Evolutionary conservation across 1,140 invertebrate species (phyloP), one percentile per base, ranked within the genome.

Genomic region (Frieseomelitta varia): DNA sequence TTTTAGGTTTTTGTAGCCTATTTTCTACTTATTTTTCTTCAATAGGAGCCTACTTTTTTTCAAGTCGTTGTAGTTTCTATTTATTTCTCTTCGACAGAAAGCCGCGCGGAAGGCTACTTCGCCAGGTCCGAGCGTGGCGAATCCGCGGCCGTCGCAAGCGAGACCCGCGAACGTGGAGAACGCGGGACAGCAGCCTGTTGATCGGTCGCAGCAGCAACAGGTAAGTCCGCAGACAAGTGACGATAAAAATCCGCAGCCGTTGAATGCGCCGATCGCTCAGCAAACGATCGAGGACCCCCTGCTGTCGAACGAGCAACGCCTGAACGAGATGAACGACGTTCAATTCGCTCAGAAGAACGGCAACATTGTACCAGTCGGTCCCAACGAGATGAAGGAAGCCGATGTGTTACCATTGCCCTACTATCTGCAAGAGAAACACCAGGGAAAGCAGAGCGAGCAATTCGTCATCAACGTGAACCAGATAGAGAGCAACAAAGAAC

Each of bases 181-280:
- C 21, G 68, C 15, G 56, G 55, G 82, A 14, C 91, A 90, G 30
- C 72, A 90, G 30, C 72, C 90, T 51, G 86, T 81, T 12, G 76
- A 85, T 39, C 87, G 84, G 4, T 87, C 88, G 61, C 92, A 92
- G 17, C 89, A 92, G 78, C 89, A 92, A 83, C 94, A 94, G 93
- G 94, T 95, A 94, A 95, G 94, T 94, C 85, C 81, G 73, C 88
- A 90, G 21, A 92, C 85, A 81, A 91, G 91, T 84, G 87, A 89
- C 76, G 89, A 74, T 79, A 90, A 85, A 72, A 90, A 80, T 85
- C 91, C 91, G 51, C 89, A 90, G 69, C 92, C 93, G 51, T 68
- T 94, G 77, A 90, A 92, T 78, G 90, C 93, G 65, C 92, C 92
- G 39, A 83, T 83, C 30, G 77, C 91, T 67, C 85, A 91, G 87